Base-by-base conservation (phyloP, 35 echinoderm and acorn worm genomes). In the Stichopus chloronotus region DNA sequence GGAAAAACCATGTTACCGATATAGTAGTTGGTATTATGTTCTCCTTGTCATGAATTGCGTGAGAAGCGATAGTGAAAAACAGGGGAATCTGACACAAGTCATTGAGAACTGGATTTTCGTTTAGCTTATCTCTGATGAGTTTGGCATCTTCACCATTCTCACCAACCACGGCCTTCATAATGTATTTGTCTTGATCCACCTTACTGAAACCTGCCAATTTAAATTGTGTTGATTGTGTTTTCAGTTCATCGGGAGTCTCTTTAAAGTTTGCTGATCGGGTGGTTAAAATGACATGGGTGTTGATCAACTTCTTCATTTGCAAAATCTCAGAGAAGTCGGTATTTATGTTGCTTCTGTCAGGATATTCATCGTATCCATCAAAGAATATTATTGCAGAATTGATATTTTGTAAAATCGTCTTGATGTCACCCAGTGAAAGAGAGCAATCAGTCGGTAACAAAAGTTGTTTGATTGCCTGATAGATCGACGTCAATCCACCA, bases 351-450 rank as follows among this genome's bases (percentile, higher is more conserved):
- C n/a, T n/a, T 19, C 57, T 53, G 57, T 85, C 82, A 5, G 82
- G 82, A 55, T 85, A 85, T 53, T 85, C 82, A 53, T 85, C 82
- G 57, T 30, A 85, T 4, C 82, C 82, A 56, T 85, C 21, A 13
- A 85, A 55, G n/a, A 85, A 55, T 0, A 85, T 55, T 5, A 85
- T 9, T 8, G 57, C 19, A 7, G 52, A 56, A 13, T 19, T 56
- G 17, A 9, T 55, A 2, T 53, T 85, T 7, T 55, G 19, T 19
- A 85, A 9, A 55, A 85, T 16, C n/a, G 21, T 85, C 6, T 56
- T 53, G 7, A 85, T 8, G 82, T 85, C 82, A 5, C 5, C 17
- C 16, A 55, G 30, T 10, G 5, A 55, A 14, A 85, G 6, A 17
- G 52, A 19, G 8, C 30, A 85, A 57, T 25, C 16, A 55, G 19